Evolutionary conservation across 2,888 invertebrate genomes (phyloP).

Genomic region (Mamestra brassicae): DNA sequence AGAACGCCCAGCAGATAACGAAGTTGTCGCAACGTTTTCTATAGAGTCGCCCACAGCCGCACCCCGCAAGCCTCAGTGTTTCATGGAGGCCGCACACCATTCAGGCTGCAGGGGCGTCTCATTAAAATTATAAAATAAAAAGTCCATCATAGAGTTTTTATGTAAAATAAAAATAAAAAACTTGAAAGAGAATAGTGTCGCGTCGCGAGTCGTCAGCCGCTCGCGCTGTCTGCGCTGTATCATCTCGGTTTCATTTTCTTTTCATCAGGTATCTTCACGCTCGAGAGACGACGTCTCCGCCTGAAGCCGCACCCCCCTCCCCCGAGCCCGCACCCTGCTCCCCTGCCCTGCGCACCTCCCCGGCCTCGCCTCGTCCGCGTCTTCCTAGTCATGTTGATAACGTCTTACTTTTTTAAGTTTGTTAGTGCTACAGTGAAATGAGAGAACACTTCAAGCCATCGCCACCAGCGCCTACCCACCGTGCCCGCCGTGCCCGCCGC

Average conservation of each 20-base stretch:
- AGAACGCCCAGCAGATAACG: slow-evolving; percentile 6
- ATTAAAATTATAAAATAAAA: slow-evolving; percentile 69
- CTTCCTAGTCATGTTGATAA: slow-evolving; percentile 75
- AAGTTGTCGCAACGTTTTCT: slow-evolving; percentile 27
- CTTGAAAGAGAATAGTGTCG: slow-evolving; percentile 29
- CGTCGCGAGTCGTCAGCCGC: slow-evolving; percentile 8
- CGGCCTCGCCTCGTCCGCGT: slow-evolving; percentile 43
- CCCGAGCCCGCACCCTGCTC: slow-evolving; percentile 31
- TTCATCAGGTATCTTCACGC: slow-evolving; percentile 85
- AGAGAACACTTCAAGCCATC: slow-evolving; percentile 55
- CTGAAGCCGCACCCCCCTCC: slow-evolving; percentile 41
- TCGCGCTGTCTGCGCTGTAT: slow-evolving; percentile 54
- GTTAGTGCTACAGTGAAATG: slow-evolving; percentile 66
- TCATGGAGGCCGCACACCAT: slow-evolving; percentile 24
- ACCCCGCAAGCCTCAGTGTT: background rate
- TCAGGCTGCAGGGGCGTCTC: slow-evolving; percentile 49
- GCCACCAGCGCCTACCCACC: background rate
- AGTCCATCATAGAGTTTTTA: slow-evolving; percentile 27
- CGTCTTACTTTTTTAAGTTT: slow-evolving; percentile 74
- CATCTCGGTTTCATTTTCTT: slow-evolving; percentile 84
- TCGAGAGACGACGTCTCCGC: slow-evolving; percentile 76
- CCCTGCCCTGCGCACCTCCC: background rate
- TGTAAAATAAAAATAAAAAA: slow-evolving; percentile 52
- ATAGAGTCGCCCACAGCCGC: background rate
- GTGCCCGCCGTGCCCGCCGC: background rate